phyloP scores from a whole-genome alignment of 2,113 vertebrate species.

The Agapornis roseicollis region DNA sequence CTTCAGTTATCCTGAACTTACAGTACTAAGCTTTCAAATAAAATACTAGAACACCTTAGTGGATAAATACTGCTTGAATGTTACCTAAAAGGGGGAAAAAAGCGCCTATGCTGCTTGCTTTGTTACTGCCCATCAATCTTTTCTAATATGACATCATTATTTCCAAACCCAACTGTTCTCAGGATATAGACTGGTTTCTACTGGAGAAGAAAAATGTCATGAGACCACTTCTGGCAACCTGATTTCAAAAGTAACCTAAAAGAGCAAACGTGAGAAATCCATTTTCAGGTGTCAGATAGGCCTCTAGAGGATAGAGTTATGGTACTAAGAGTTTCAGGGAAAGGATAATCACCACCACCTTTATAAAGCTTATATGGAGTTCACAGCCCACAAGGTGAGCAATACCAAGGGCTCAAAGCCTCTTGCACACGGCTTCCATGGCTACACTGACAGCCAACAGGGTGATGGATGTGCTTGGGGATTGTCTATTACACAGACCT shows the following conservation, averaged over 20 bases:
- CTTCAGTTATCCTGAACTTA: background rate
- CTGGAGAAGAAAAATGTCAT: background rate
- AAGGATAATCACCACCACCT: background rate
- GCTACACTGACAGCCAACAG: fast-evolving
- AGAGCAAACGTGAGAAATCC: background rate
- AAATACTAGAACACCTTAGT: background rate
- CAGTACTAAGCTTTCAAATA: background rate
- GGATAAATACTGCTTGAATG: background rate
- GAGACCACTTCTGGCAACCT: background rate
- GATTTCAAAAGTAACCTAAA: background rate
- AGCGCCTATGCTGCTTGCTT: background rate
- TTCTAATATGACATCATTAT: background rate
- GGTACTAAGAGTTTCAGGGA: background rate
- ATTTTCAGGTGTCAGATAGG: background rate
- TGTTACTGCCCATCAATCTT: background rate
- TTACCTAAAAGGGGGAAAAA: background rate
- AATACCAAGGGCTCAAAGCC: background rate
- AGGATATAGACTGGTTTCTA: background rate
- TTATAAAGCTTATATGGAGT: background rate
- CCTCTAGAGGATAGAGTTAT: background rate
- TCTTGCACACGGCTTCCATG: fast-evolving
- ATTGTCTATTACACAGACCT: fast-evolving
- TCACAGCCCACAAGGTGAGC: background rate
- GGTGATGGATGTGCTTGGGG: background rate
- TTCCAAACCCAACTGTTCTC: background rate